Percentiles rank a stretch among this genome's conserved stretches.
Evolutionary conservation across 2,113 vertebrate species (phyloP).

Genomic region (Poeciliopsis retropinna): DNA sequence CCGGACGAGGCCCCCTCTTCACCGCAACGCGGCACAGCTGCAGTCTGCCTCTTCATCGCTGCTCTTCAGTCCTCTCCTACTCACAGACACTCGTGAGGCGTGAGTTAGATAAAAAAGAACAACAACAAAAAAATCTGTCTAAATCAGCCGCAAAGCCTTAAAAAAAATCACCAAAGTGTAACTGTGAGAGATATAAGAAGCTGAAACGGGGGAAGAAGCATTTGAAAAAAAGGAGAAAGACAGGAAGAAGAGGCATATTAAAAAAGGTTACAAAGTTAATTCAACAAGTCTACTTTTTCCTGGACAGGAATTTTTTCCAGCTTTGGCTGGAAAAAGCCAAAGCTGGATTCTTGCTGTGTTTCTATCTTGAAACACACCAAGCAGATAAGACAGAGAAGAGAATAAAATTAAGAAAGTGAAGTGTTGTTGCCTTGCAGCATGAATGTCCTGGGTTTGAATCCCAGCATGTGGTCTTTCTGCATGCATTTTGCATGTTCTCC

Average conservation of each 20-base stretch:
- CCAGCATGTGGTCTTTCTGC: no score
- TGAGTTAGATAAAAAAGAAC: conserved; percentile 3
- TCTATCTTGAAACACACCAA: conserved; percentile 58
- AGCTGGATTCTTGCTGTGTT: conserved; percentile 16
- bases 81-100: conserved; percentile 40
- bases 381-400: conserved; percentile 36
- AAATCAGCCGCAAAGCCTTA: conserved; percentile 26
- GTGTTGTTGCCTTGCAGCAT: no score
- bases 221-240: conserved; percentile 3
- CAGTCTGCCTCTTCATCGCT: conserved; percentile 72
- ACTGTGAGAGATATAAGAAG: conserved; percentile 14
- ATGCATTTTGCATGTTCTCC: no score
- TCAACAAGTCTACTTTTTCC: conserved; percentile 47
- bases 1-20: conserved; percentile 72
- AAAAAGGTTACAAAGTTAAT: conserved; percentile 65
- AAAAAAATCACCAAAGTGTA: conserved; percentile 17
- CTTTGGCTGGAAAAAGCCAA: conserved; percentile 51
- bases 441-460: no score
- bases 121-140: conserved; percentile 45
- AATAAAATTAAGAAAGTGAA: conserved; percentile 36
- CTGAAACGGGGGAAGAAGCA: conserved; percentile 10
- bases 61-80: conserved; percentile 58
- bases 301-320: conserved; percentile 63
- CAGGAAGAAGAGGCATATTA: conserved; percentile 53
- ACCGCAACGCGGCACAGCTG: conserved; percentile 70